Base-by-base conservation (phyloP, 2,113 vertebrate species). In the Monopterus albus region DNA sequence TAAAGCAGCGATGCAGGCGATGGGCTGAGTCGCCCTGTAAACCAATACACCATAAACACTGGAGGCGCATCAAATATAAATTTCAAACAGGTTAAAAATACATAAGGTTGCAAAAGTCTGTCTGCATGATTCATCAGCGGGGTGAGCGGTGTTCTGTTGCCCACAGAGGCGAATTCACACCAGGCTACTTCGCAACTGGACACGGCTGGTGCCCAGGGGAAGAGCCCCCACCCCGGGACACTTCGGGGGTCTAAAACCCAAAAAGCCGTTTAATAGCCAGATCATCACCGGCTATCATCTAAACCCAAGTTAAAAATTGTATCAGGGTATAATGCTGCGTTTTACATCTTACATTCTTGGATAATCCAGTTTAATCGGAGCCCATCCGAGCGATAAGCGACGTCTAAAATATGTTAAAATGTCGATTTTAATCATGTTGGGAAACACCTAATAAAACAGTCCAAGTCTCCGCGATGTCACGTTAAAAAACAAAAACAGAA, bases 31-130 rank as follows among this genome's bases (percentile, higher is more conserved):
- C 52, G 33, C 64, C 14, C 1, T 75, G 81, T 82, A 87, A 89
- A 67, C 72, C 75, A 84, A 89, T 82, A 83, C 79, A 73, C 75
- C 85, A 71, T 72, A 77, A 89, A 90, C 81, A 88, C 72, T 82
- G 61, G 42, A 81, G 76, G 80, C 66, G 87, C 87, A 89, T 90
- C 82, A 84, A 90, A 88, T 91, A 88, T 88, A 89, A 40, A 90
- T 88, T 85, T 89, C 75, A 81, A 88, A 83, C 78, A 35, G 63
- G 85, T 91, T 90, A 89, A 90, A 90, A 88, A 91, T 87, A 89
- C 90, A 92, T 83, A 87, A 69, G 85, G 79, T 53, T 61, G 49
- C 70, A 75, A 82, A 85, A 74, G 77, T 55, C 64, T 83, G 77
- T 55, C 64, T 83, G 75, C 56, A 77, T 81, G 72, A 67, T 86